Conservation (phyloP, 2,113 vertebrate species). For the Pseudonaja textilis region DNA sequence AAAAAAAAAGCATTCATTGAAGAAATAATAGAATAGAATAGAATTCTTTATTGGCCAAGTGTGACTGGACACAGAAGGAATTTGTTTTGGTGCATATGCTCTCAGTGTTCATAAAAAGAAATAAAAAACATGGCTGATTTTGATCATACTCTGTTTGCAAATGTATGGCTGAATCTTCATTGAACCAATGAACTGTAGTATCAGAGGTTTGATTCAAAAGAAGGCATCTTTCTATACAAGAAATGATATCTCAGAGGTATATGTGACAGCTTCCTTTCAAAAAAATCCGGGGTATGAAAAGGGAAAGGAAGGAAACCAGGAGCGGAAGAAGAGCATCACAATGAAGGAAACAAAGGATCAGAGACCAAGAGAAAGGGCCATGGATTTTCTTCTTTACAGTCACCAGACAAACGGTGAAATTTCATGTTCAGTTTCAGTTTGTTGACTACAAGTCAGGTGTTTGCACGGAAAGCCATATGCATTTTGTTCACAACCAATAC, state of each 20-base stretch:
- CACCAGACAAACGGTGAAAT: slow-evolving; percentile 53
- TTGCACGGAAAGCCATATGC: slow-evolving; percentile 48
- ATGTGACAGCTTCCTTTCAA: background rate
- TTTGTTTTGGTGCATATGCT: no score
- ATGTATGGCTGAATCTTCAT: background rate
- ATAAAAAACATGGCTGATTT: background rate
- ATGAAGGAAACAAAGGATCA: background rate
- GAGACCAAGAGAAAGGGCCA: slow-evolving; percentile 11
- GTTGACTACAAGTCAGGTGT: slow-evolving; percentile 57
- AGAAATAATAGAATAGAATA: background rate
- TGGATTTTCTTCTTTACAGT: slow-evolving; percentile 59
- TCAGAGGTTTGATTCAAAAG: background rate
- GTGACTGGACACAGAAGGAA: no score
- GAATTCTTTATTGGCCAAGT: no score
- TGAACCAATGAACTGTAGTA: background rate
- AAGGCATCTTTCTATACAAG: background rate
- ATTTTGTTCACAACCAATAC: slow-evolving; percentile 37
- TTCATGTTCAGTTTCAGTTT: slow-evolving; percentile 56
- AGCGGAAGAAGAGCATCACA: background rate
- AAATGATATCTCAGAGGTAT: background rate
- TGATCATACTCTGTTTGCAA: background rate
- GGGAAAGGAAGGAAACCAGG: background rate
- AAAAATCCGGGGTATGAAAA: background rate
- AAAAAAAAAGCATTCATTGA: background rate
- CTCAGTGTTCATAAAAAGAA: no score